Evolutionary conservation across 2,113 vertebrate genomes (phyloP), one percentile per base, ranked within the genome.

Genomic region (Sinosuthora webbiana): DNA sequence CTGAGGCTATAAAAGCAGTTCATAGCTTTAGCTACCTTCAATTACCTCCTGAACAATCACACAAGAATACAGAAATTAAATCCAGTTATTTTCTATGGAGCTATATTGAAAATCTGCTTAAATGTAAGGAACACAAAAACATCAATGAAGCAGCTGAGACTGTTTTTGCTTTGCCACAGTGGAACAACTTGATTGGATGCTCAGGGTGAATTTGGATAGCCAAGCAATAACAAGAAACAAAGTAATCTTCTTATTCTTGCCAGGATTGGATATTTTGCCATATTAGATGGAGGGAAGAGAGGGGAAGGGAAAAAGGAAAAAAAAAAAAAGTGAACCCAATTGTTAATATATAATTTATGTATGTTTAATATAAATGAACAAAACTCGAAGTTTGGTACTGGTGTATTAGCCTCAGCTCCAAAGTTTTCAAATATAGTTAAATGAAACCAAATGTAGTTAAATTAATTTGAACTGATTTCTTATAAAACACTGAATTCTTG

Each of bases 401-500:
- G 12, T 79, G 45, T 84, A 87, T 53, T 53, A 75, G 30, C 17
- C 62, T 93, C 52, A 77, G 63, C 50, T 75, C 80, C 59, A 92
- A 59, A 95, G 53, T 59, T 75, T 94, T 95, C 87, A 95, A 95
- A 92, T 84, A 93, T 9, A 93, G 52, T 88, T 94, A 94, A 87
- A 83, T 90, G 67, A 95, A 95, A 94, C 55, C 87, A 97, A 97
- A 96, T 89, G 74, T 25, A 87, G 55, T 57, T 80, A 94, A 93
- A 88, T 55, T 28, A 91, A 69, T 83, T 69, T 2, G 33, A 93
- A 92, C 25, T 60, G 50, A 92, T 94, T 97, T 94, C 79, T 89
- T 94, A 94, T 67, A 95, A 90, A 91, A 81, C 23, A 75, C 23
- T 50, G 87, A 79, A 96, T 96, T 97, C 89, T 92, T 97, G 60